Percentiles rank a stretch among this genome's conserved stretches.
Conservation (phyloP, 2,113 vertebrate species). For the Crotalus viridis region DNA sequence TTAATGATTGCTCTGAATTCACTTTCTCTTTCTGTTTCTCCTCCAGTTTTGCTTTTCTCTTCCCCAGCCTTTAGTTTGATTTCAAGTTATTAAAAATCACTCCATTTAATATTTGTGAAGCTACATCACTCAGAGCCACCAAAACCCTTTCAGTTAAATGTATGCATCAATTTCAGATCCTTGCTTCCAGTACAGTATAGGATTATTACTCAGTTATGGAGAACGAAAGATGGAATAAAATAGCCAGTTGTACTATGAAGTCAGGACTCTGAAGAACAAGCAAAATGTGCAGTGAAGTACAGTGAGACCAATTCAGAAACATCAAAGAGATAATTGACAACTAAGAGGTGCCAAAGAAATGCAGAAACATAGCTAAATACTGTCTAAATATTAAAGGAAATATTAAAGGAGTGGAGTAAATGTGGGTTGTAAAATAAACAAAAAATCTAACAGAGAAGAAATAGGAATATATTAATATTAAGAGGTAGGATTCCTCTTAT, state of each 20-base stretch:
- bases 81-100: slow-evolving; percentile 43
- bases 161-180: neutral
- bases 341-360: neutral
- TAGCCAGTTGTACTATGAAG: neutral
- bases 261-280: neutral
- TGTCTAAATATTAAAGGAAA: neutral
- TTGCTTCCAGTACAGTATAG: neutral
- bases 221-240: neutral
- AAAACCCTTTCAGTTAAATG: neutral
- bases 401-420: neutral
- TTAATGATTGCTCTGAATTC: slow-evolving; percentile 46
- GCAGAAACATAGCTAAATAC: neutral
- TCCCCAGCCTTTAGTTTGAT: neutral
- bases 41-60: neutral
- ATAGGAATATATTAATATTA: neutral
- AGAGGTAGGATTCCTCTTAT: neutral
- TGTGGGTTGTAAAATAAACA: neutral
- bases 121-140: neutral
- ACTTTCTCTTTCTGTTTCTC: neutral
- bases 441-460: neutral
- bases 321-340: neutral
- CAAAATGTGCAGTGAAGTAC: accelerated
- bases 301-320: neutral
- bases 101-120: slow-evolving; percentile 16
- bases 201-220: accelerated